Conservation (phyloP, 2,888 invertebrate genomes). For the Drosophila gaucha region DNA sequence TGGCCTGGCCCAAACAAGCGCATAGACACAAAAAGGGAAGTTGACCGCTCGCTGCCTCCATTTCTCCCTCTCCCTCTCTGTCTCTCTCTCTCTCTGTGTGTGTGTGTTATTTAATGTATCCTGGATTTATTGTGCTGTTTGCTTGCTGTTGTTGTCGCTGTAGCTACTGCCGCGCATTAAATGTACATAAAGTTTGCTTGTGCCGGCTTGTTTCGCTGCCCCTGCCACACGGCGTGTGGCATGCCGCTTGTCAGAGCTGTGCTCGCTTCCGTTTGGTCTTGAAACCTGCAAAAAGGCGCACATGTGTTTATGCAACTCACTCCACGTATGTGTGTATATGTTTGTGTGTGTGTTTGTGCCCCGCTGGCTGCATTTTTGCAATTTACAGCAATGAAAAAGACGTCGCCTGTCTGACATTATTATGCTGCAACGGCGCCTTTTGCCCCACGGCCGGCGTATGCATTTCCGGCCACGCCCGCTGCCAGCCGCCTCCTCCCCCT, state of each 20-base stretch:
- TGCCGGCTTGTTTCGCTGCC: constrained; percentile 29
- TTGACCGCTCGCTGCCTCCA: constrained; percentile 69
- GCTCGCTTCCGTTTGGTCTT: constrained; percentile 72
- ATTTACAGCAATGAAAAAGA: constrained; percentile 75
- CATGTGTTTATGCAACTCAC: constrained; percentile 49
- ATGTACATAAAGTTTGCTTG: constrained; percentile 68
- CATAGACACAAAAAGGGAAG: constrained; percentile 75
- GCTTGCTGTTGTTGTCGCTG: constrained; percentile 50
- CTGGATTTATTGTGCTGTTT: constrained; percentile 80
- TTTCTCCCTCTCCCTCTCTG: constrained; percentile 9
- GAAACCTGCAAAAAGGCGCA: constrained; percentile 66
- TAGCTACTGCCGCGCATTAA: constrained; percentile 66
- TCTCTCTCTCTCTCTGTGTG: neutral
- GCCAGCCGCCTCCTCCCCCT: neutral
- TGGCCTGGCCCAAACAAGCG: constrained; percentile 65
- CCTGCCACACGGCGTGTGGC: constrained; percentile 28
- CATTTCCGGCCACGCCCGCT: constrained; percentile 47
- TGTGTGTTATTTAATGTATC: constrained; percentile 81
- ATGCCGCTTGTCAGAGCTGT: constrained; percentile 55
- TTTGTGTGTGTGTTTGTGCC: constrained; percentile 29
- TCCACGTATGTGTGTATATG: constrained; percentile 21
- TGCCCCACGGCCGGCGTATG: constrained; percentile 55
- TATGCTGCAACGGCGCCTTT: constrained; percentile 70
- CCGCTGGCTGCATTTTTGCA: constrained; percentile 67
- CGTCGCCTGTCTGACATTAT: constrained; percentile 78